Evolutionary conservation across 2,888 invertebrate species (phyloP).

Genomic region (Andrena hattorfiana): DNA sequence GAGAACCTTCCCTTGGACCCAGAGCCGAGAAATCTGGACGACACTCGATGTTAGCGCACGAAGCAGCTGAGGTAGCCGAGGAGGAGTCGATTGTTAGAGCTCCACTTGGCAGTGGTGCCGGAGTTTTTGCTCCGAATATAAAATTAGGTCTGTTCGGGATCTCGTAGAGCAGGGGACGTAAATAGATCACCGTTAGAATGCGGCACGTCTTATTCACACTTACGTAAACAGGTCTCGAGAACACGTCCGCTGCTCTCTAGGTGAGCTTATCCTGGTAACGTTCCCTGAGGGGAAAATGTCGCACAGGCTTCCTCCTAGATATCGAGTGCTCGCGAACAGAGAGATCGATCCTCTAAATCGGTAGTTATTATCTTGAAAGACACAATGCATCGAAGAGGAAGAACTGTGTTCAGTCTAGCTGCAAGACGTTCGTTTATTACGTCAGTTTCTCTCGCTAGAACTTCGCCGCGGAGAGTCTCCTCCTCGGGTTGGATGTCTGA

Average conservation of each 20-base stretch:
- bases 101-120: constrained; percentile 73
- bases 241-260: constrained; percentile 39
- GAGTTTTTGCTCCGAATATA: constrained; percentile 76
- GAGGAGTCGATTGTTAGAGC: constrained; percentile 65
- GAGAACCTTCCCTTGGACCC: not conserved
- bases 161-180: constrained; percentile 68
- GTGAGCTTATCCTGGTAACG: constrained; percentile 26
- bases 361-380: too few relatives aligned
- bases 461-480: too few relatives aligned
- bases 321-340: not conserved
- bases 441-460: too few relatives aligned
- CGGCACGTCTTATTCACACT: constrained; percentile 74
- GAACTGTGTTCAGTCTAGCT: too few relatives aligned
- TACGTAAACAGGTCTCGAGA: constrained; percentile 74
- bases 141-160: constrained; percentile 74
- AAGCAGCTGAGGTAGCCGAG: constrained; percentile 10
- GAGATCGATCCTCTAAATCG: not conserved
- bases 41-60: constrained; percentile 26
- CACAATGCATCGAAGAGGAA: too few relatives aligned
- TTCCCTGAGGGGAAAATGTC: constrained; percentile 13
- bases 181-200: constrained; percentile 75
- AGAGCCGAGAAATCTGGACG: constrained; percentile 21
- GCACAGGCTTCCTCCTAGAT: not conserved
- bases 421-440: too few relatives aligned
- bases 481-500: too few relatives aligned